These are phyloP conservation scores for Cinclus cinclus DNA, from an alignment of 2,113 vertebrate species.

Conservation along the genomic window DNA sequence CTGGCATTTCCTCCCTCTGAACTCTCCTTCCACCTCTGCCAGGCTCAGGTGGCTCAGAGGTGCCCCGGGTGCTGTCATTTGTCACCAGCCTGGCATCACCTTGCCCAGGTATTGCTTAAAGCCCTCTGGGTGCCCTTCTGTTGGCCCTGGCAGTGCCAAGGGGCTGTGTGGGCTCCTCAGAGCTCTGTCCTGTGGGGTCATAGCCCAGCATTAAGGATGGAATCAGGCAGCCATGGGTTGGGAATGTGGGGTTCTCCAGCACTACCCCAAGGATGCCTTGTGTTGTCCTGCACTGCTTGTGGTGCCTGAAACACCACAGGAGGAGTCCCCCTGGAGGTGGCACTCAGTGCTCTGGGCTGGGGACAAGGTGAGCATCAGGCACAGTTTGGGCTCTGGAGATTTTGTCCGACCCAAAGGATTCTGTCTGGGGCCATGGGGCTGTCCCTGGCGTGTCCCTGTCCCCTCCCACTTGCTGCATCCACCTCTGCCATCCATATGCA, in stretches of 20 bases:
- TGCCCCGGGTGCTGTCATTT: background rate
- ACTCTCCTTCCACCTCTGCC: background rate
- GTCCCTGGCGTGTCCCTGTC: background rate
- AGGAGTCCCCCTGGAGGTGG: background rate
- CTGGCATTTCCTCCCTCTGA: background rate
- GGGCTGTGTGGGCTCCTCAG: background rate
- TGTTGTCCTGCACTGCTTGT: no score
- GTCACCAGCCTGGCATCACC: background rate
- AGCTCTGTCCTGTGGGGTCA: rapidly evolving
- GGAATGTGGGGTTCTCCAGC: background rate
- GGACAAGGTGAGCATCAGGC: background rate
- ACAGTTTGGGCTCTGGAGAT: background rate
- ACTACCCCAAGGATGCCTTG: rapidly evolving
- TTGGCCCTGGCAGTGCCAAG: background rate
- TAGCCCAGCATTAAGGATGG: no score
- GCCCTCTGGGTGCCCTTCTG: background rate
- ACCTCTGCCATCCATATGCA: background rate
- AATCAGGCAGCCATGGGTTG: background rate
- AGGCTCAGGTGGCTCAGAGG: background rate
- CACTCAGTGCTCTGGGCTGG: background rate
- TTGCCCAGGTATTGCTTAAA: background rate
- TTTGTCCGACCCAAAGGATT: background rate
- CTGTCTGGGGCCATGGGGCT: background rate
- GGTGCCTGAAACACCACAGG: background rate
- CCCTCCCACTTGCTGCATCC: background rate